Evolutionary conservation across 2,113 vertebrate genomes (phyloP).

Genomic region (Festucalex cinctus): DNA sequence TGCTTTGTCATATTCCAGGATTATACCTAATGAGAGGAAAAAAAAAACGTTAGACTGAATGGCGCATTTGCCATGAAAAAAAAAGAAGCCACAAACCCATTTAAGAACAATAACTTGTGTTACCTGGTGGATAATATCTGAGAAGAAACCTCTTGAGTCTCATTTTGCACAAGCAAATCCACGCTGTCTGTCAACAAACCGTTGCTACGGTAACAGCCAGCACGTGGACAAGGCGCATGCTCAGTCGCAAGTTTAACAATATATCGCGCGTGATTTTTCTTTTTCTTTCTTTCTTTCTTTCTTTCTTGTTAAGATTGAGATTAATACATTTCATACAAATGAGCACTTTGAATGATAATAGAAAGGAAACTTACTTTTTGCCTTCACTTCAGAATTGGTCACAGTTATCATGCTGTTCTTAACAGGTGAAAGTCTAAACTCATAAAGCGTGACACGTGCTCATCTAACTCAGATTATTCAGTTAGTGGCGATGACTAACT

Average conservation of each 20-base stretch:
- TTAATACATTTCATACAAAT: not conserved
- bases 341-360: not conserved
- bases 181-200: constrained; percentile 13
- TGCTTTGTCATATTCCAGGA: constrained; percentile 84
- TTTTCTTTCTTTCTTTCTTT: not conserved
- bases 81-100: not conserved
- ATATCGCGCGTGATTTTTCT: not conserved
- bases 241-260: constrained; percentile 18
- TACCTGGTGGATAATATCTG: constrained; percentile 93
- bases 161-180: constrained; percentile 58
- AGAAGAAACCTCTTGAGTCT: constrained; percentile 82
- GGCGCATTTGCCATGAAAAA: not conserved
- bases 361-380: not conserved
- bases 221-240: constrained; percentile 18
- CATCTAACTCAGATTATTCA: constrained; percentile 23
- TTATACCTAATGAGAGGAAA: constrained; percentile 76
- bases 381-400: not conserved
- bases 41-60: not conserved
- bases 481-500: constrained; percentile 9
- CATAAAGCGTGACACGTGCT: constrained; percentile 29
- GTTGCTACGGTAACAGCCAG: constrained; percentile 66
- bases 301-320: not conserved
- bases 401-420: constrained; percentile 1
- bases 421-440: constrained; percentile 60
- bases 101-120: not conserved